phyloP scores from a whole-genome alignment of 2,888 invertebrate species.

The Drosophila mayaguana region DNA sequence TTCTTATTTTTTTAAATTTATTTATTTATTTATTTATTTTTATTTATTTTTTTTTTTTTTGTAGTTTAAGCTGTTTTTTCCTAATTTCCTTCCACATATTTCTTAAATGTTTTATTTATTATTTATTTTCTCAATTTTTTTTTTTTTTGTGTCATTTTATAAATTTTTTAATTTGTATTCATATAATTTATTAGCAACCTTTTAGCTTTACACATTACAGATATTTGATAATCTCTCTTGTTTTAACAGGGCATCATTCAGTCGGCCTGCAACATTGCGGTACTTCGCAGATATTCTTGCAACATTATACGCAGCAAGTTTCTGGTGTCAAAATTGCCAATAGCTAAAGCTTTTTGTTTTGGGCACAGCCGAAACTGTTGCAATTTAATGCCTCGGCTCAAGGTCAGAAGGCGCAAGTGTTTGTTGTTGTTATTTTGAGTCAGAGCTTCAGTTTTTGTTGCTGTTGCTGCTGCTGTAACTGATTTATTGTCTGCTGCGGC shows the following conservation, averaged over 20 bases:
- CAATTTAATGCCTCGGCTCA: constrained; percentile 71
- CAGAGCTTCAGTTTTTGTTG: constrained; percentile 17
- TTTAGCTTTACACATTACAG: not conserved
- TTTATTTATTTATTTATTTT: too few species aligned
- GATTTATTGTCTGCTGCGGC: constrained; percentile 48
- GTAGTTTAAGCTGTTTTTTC: too few species aligned
- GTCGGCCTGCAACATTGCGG: constrained; percentile 1
- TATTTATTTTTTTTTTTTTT: too few species aligned
- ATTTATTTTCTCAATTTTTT: too few species aligned
- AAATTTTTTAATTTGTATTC: not conserved
- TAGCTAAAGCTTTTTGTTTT: constrained; percentile 37
- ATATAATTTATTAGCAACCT: not conserved
- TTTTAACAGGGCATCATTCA: constrained; percentile 20
- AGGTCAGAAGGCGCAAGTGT: constrained; percentile 66
- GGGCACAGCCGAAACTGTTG: constrained; percentile 57
- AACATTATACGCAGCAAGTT: constrained; percentile 53
- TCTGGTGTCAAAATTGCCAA: constrained; percentile 34
- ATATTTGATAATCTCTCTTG: not conserved
- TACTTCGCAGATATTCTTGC: constrained; percentile 60
- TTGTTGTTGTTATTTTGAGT: constrained; percentile 32
- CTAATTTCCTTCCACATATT: too few species aligned
- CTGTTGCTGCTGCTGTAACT: constrained; percentile 36
- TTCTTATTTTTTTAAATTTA: too few species aligned
- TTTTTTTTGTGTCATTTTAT: not conserved
- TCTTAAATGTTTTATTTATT: too few species aligned